These are phyloP conservation scores for Dreissena polymorpha DNA, from an alignment of 1,140 invertebrate genomes.

Conservation along the genomic window DNA sequence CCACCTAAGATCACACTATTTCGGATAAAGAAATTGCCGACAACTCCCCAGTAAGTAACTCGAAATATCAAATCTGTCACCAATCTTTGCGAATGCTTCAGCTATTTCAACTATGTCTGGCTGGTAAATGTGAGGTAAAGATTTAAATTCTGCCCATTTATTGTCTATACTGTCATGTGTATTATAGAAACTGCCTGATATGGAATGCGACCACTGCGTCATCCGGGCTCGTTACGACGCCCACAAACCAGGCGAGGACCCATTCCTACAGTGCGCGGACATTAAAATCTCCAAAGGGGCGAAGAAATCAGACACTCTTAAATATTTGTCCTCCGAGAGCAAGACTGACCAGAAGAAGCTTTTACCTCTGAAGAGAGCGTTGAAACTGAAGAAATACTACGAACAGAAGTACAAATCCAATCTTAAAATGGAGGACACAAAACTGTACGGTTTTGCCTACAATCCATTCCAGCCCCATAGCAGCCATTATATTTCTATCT, in stretches of 20 bases:
- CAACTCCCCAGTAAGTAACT: too few relatives aligned
- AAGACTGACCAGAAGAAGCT: conserved; percentile 23
- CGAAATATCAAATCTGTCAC: too few relatives aligned
- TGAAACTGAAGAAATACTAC: conserved; percentile 5
- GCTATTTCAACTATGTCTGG: too few relatives aligned
- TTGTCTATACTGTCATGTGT: too few relatives aligned
- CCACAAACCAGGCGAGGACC: conserved; percentile 61
- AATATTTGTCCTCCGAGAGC: background rate
- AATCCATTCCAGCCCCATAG: conserved; percentile 40
- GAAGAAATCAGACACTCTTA: background rate
- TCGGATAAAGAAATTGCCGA: too few relatives aligned
- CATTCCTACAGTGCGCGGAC: conserved; percentile 63
- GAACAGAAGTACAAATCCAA: background rate
- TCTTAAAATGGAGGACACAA: background rate
- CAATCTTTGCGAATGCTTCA: too few relatives aligned
- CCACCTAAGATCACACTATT: too few relatives aligned
- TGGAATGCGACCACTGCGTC: conserved; percentile 60
- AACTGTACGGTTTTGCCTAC: conserved; percentile 51
- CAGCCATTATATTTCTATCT: conserved; percentile 45
- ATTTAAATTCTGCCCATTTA: too few relatives aligned
- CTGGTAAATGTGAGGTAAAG: too few relatives aligned
- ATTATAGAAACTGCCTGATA: conserved; percentile 56
- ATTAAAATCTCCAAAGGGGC: conserved; percentile 24
- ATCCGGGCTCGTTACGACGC: conserved; percentile 61
- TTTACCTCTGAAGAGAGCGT: conserved; percentile 35